phyloP scores from a whole-genome alignment of 1,140 invertebrate species.

The Aphidius gifuensis region DNA sequence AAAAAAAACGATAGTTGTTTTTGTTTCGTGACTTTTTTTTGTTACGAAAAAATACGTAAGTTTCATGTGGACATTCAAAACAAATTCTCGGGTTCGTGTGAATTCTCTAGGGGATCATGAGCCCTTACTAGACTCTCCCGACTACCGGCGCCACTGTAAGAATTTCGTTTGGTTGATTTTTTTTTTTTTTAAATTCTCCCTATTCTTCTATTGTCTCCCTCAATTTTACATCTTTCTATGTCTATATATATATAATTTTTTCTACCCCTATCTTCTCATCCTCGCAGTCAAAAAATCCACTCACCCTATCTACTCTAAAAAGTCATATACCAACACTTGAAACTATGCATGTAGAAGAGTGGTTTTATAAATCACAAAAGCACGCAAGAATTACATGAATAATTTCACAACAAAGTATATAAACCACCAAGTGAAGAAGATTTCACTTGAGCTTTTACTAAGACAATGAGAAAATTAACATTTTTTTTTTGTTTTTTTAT shows the following conservation, averaged over 20 bases:
- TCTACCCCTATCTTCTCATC: too few species aligned
- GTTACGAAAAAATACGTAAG: constrained; percentile 21
- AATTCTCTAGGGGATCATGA: constrained; percentile 23
- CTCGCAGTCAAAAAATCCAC: not conserved
- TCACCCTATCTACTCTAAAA: too few species aligned
- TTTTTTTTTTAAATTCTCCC: not conserved
- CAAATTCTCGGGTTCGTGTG: constrained; percentile 28
- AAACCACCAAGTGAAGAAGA: constrained; percentile 15
- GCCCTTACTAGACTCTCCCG: constrained; percentile 9
- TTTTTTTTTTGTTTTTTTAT: too few species aligned
- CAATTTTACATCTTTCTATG: too few species aligned
- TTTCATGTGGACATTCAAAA: constrained; percentile 26
- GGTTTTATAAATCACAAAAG: not conserved
- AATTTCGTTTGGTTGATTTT: not conserved
- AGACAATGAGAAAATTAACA: too few species aligned
- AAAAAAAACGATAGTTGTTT: not conserved
- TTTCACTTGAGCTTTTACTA: too few species aligned
- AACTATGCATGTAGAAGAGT: not conserved
- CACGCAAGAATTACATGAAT: constrained; percentile 17
- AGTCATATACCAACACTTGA: too few species aligned
- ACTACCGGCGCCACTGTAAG: constrained; percentile 2
- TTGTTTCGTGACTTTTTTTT: constrained; percentile 16
- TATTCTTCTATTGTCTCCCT: not conserved
- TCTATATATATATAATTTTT: too few species aligned
- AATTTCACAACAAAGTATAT: not conserved